Base-by-base conservation (phyloP, 1,140 invertebrate species). In the Drosophila repletoides region DNA sequence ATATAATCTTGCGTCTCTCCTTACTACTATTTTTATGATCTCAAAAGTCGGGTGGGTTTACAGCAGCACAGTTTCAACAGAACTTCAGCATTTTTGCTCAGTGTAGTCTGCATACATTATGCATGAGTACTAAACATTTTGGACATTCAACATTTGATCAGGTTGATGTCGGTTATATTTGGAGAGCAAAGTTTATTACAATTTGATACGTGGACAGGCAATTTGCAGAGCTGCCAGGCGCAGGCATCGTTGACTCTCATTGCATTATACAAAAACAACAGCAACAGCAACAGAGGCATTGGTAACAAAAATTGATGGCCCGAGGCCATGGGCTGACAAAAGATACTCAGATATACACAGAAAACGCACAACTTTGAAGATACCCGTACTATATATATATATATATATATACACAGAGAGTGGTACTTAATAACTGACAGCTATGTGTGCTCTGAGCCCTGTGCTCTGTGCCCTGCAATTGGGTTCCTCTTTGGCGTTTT, bases 181-280 rank as follows among this genome's bases (percentile, higher is more conserved):
- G 7, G 65, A 72, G 72, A 71, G 43, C 63, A 76, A 80, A 66
- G 58, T 63, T 69, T 43, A 67, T 74, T 84, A 69, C 55, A 49
- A 51, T 59, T 29, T 70, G 53, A 33, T 43, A 51, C 22, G 29
- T 59, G 36, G 64, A 66, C 64, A 73, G 52, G 73, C 66, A 71
- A 83, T 83, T 86, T 83, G 66, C 49, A 19, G 10, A 86, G 36
- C 60, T 63, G 70, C 56, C 79, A 84, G 40, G 5, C 34, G 43
- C 77, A 83, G 70, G 29, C 46, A 64, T 15, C n/a, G 45, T 15
- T 15, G 14, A 12, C 9, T 31, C 26, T 38, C 52, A 56, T 53
- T 55, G 24, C 28, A 69, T 36, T 52, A n/a, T n/a, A 75, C 41
- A 43, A 64, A 40, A 10, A 24, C 22, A 26, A 40, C 12, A 45